Conservation (phyloP, 2,888 invertebrate genomes). For the Machimus atricapillus region DNA sequence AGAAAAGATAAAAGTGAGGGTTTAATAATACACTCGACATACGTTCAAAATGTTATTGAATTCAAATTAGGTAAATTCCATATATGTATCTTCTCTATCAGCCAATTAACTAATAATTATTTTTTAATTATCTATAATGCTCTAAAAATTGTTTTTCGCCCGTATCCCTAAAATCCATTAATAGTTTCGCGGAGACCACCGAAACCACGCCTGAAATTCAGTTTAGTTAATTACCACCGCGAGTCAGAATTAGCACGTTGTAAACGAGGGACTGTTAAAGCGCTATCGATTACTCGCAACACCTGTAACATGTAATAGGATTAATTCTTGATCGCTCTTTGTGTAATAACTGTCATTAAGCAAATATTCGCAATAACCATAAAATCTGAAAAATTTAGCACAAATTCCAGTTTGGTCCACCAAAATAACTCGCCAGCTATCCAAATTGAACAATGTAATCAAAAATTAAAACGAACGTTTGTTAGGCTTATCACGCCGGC, state of each 20-base stretch:
- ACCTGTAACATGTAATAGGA: slow-evolving; percentile 7
- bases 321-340: neutral
- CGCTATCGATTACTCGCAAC: neutral
- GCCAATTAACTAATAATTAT: neutral
- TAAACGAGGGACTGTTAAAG: neutral
- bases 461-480: slow-evolving; percentile 26
- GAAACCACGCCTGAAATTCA: neutral
- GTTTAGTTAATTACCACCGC: neutral
- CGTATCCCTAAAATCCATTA: neutral
- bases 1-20: neutral
- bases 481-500: slow-evolving; percentile 31
- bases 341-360: neutral
- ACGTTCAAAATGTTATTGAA: neutral
- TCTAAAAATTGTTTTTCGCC: neutral
- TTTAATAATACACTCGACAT: neutral
- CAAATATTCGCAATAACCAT: neutral
- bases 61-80: neutral
- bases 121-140: neutral
- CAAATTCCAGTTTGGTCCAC: neutral
- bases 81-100: neutral
- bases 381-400: slow-evolving; percentile 1
- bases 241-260: neutral
- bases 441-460: slow-evolving; percentile 31
- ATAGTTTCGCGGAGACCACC: neutral
- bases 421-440: neutral